These are phyloP conservation scores for Melopsittacus undulatus DNA, from an alignment of 2,797 vertebrate genomes.

Conservation along the genomic window DNA sequence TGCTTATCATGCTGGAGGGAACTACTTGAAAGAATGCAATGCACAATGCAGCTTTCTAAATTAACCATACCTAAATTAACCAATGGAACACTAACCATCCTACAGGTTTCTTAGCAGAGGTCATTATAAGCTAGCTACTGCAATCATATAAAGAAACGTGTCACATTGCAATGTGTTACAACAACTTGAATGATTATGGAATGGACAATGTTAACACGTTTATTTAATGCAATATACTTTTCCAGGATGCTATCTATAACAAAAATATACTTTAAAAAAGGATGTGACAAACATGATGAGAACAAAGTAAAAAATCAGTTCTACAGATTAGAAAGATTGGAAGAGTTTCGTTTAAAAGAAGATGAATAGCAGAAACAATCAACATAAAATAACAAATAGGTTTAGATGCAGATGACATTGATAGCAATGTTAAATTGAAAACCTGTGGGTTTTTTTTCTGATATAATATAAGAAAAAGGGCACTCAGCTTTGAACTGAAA, in stretches of 20 bases:
- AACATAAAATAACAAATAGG: neutral
- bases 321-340: neutral
- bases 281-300: neutral
- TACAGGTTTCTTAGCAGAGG: neutral
- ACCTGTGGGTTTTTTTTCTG: neutral
- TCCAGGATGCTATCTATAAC: neutral
- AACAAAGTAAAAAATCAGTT: neutral
- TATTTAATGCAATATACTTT: neutral
- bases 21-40: neutral
- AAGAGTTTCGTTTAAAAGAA: neutral
- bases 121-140: neutral
- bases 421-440: neutral
- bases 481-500: neutral
- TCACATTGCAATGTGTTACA: neutral
- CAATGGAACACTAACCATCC: neutral
- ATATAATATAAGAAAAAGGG: neutral
- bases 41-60: neutral
- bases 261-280: neutral
- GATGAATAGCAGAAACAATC: neutral
- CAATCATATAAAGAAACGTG: neutral
- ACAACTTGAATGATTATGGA: neutral
- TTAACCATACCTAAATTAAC: neutral
- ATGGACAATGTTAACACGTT: neutral
- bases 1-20: neutral
- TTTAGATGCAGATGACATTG: neutral